phyloP scores from a whole-genome alignment of 2,113 vertebrate genomes.

The Sturnira hondurensis region DNA sequence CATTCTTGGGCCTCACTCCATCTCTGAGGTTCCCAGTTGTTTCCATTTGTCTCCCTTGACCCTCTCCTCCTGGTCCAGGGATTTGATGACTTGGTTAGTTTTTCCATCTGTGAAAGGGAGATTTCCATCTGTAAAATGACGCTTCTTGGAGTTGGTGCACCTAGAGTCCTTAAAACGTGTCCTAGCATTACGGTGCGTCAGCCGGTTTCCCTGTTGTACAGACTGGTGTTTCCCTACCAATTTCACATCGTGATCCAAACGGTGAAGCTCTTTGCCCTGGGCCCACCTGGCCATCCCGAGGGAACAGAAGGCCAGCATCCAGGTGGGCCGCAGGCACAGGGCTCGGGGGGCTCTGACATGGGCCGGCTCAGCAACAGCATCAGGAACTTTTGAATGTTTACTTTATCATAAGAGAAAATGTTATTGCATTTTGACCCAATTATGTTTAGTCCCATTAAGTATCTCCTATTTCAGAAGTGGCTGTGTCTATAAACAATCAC shows the following conservation, averaged over 20 bases:
- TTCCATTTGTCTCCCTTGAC: not conserved
- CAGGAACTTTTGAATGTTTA: not conserved
- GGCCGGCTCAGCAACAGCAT: not conserved
- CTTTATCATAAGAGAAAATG: not conserved
- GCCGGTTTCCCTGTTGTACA: fast-evolving
- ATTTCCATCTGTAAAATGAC: no score
- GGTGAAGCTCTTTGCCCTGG: not conserved
- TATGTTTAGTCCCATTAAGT: not conserved
- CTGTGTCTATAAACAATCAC: not conserved
- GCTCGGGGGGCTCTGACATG: not conserved
- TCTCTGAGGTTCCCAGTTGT: not conserved
- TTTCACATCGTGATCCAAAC: not conserved
- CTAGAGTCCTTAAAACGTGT: not conserved
- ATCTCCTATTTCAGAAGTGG: constrained; percentile 26
- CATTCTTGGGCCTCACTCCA: not conserved
- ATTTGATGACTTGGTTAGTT: not conserved
- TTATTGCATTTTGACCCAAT: not conserved
- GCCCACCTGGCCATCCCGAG: fast-evolving
- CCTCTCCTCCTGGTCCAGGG: not conserved
- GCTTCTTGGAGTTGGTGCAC: not conserved
- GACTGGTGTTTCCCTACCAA: not conserved
- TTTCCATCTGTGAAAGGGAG: not conserved
- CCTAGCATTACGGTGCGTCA: fast-evolving
- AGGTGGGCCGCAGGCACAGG: not conserved
- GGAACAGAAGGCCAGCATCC: not conserved